Base-by-base conservation (phyloP, 1,140 invertebrate genomes). In the Drosophila pseudoobscura region DNA sequence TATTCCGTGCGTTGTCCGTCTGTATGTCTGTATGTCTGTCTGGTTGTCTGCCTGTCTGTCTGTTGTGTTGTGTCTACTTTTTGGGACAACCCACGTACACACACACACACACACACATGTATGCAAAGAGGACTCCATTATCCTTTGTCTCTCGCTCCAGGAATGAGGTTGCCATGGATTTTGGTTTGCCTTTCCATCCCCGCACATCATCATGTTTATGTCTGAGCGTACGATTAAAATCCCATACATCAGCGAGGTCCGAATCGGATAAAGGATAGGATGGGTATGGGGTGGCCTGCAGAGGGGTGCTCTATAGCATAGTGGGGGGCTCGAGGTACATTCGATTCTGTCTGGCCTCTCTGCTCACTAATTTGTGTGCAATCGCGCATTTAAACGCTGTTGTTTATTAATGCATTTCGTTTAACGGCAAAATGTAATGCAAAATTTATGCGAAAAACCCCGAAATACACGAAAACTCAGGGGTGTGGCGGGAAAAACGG, bases 171-270 rank as follows among this genome's bases (percentile, higher is more conserved):
- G 78, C 69, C 64, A 82, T 82, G 79, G 78, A 74, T 82, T 82
- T 82, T 74, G 69, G 75, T 68, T 82, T 79, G 61, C 59, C 47
- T 55, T 43, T 56, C 35, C 35, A 3, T 13, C 11, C 35, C 11
- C 35, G 11, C 35, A 39, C 35, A 39, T 39, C 72, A 70, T 78
- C 68, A 69, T 82, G 78, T 82, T 82, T 82, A 76, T 82, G 79
- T 82, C 79, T 83, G 79, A 82, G 65, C 70, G 74, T 83, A 62
- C 78, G 79, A 83, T 83, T 83, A 82, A 83, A 82, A 83, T 83
- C 79, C 78, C 70, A 83, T 83, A 82, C 79, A 83, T 82, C 79
- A 83, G 70, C 58, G 68, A 53, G 56, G 60, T 52, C 73, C 65
- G 60, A 60, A 57, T 52, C 78, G 59, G 60, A 60, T 52, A 26